Evolutionary conservation across 2,888 invertebrate species (phyloP).

Genomic region (Tanytarsus gracilentus): DNA sequence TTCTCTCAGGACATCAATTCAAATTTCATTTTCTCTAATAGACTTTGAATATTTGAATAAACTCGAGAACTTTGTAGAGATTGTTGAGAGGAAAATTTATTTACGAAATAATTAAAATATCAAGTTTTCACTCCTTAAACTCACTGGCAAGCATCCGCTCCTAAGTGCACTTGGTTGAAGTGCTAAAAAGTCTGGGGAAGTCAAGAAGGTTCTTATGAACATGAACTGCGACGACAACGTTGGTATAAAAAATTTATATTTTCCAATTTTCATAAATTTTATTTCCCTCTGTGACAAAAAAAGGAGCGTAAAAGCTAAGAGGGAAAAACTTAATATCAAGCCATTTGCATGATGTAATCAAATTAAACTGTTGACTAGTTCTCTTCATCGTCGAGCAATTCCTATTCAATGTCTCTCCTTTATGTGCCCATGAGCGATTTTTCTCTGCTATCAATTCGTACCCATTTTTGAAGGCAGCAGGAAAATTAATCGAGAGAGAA

Average conservation of each 20-base stretch:
- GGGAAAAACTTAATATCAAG: conserved; percentile 3
- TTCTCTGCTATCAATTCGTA: neutral
- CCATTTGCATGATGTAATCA: conserved; percentile 17
- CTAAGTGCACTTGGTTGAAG: too few relatives aligned
- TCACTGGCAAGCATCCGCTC: too few relatives aligned
- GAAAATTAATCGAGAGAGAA: neutral
- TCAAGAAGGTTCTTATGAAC: too few relatives aligned
- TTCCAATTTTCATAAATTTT: neutral
- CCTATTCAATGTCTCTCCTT: neutral
- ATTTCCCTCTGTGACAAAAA: neutral
- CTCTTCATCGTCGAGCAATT: too few relatives aligned
- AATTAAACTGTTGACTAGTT: conserved; percentile 11
- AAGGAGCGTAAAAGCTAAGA: neutral
- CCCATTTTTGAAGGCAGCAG: too few relatives aligned
- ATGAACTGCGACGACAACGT: too few relatives aligned
- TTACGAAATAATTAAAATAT: neutral
- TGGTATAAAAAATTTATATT: neutral
- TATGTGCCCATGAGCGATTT: neutral
- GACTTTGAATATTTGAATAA: conserved; percentile 7
- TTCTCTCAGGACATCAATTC: neutral
- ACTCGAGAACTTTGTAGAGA: neutral
- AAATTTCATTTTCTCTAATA: neutral
- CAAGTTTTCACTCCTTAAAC: too few relatives aligned
- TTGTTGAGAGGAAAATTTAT: neutral
- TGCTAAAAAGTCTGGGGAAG: too few relatives aligned